Evolutionary conservation across 1,140 invertebrate genomes (phyloP), one percentile per base, ranked within the genome.

Genomic region (Zaprionus inermis): DNA sequence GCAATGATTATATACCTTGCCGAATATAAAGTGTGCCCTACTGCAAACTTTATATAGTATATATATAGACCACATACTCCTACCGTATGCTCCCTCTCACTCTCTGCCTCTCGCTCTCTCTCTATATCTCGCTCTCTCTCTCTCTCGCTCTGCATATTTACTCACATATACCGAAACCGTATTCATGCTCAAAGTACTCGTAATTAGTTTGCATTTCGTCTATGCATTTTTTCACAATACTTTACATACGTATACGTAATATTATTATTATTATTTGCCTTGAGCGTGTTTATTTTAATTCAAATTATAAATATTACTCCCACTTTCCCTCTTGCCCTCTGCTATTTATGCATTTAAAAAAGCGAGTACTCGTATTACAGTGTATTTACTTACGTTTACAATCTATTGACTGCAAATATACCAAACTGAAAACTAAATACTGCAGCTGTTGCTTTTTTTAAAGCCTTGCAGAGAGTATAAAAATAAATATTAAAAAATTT

Each of bases 161-260:
- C 36, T 51, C 60, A 59, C 9, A 36, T 34, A 22, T 12, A 68
- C 49, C 10, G 44, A 49, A 20, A 20, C 20, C 51, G 56, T 55
- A n/a, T 55, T 38, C 30, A 49, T 30, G 32, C 60, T 65, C 18
- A 72, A 52, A 56, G 56, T 76, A 63, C 32, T 63, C 58, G 56
- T 63, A 81, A 73, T 84, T 86, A 84, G 72, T 89, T 86, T 77
- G 68, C 72, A 73, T 83, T 76, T 68, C 68, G 51, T 72, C 64
- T 72, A 63, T 16, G 20, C 66, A 74, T 78, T 64, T 72, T 71
- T 73, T 67, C 52, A 54, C 56, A 76, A 58, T 46, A 7, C 34
- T 44, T 44, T 41, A 22, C 18, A 41, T 51, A 30, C n/a, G 30
- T 52, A 51, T 36, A 54, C 41, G 34, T 58, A 49, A 20, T 5